Evolutionary conservation across 2,888 invertebrate genomes (phyloP).

Genomic region (Eilema sororculum): DNA sequence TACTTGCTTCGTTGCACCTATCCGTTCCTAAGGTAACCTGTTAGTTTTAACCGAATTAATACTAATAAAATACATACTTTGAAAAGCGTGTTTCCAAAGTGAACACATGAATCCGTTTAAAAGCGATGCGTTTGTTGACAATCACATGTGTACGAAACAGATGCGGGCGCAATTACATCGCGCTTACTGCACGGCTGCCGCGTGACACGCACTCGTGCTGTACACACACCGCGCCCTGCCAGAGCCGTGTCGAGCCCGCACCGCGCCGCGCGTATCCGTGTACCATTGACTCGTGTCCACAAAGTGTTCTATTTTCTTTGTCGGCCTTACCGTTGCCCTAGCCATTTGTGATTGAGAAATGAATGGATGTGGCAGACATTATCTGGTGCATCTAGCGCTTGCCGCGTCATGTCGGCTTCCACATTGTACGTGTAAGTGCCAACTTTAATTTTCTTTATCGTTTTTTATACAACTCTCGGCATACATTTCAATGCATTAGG

Average conservation of each 20-base stretch:
- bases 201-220: background rate
- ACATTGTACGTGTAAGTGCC: background rate
- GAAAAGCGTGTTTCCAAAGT: background rate
- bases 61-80: too few species aligned
- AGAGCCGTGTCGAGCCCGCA: background rate
- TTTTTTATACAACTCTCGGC: background rate
- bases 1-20: too few species aligned
- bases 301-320: slow-evolving; percentile 21
- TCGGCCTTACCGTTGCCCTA: slow-evolving; percentile 10
- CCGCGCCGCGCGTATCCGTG: slow-evolving; percentile 1
- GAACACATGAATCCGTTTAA: slow-evolving; percentile 12
- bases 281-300: slow-evolving; percentile 18
- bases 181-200: slow-evolving; percentile 10
- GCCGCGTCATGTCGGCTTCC: background rate
- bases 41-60: too few species aligned
- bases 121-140: slow-evolving; percentile 20
- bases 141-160: slow-evolving; percentile 17
- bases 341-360: background rate
- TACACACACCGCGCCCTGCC: background rate
- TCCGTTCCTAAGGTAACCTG: too few species aligned
- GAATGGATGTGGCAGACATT: background rate
- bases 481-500: background rate
- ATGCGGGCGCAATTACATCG: slow-evolving; percentile 30
- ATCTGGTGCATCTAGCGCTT: background rate
- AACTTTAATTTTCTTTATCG: too few species aligned